Conservation (phyloP, 2,797 vertebrate genomes). For the Lagothrix lagotricha region DNA sequence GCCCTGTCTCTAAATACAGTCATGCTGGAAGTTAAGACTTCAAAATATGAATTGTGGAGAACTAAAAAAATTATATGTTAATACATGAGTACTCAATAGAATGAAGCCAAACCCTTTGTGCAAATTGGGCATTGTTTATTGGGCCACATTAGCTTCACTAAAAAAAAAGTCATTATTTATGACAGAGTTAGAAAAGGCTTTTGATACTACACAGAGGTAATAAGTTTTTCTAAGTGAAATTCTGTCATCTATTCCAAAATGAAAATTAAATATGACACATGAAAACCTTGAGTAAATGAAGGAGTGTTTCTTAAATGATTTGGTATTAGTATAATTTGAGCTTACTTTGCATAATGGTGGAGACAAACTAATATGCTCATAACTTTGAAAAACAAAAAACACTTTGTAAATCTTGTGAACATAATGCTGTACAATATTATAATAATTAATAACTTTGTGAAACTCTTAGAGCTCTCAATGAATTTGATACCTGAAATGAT, state of each 20-base stretch:
- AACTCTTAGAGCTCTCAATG: background rate
- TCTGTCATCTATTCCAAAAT: background rate
- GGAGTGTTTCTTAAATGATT: background rate
- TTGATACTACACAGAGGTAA: background rate
- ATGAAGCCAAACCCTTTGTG: background rate
- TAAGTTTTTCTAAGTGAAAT: background rate
- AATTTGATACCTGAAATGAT: background rate
- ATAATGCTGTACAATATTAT: background rate
- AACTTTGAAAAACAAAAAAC: background rate
- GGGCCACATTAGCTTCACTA: background rate
- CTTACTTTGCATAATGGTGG: background rate
- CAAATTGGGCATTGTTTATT: background rate
- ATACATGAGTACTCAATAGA: background rate
- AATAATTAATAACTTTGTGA: background rate
- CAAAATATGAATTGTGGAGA: background rate
- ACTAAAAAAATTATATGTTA: background rate
- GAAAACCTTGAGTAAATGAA: background rate
- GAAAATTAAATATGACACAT: background rate
- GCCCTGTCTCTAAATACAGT: background rate
- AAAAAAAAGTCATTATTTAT: background rate
- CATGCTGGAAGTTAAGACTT: background rate
- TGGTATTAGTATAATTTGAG: background rate
- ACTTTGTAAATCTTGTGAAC: background rate
- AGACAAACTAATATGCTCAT: background rate
- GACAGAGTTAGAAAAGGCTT: background rate